phyloP scores from a whole-genome alignment of 2,888 invertebrate genomes.

The Torymus aiolomorphi region DNA sequence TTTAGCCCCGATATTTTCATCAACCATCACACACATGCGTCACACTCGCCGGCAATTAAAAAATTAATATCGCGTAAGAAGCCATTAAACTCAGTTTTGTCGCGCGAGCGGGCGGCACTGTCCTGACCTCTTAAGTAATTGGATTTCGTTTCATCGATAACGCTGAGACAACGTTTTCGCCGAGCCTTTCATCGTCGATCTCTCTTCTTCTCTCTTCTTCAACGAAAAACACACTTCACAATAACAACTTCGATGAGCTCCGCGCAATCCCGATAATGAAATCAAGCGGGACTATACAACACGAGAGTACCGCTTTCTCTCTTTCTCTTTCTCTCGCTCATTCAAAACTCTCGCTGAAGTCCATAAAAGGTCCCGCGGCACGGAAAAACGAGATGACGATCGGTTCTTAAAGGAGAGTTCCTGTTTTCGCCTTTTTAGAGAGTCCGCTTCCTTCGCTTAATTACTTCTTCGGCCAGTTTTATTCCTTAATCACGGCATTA shows the following conservation, averaged over 20 bases:
- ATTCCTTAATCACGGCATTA: conserved; percentile 57
- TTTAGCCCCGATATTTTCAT: too few species aligned
- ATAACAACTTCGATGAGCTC: not conserved
- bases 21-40: too few species aligned
- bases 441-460: conserved; percentile 53
- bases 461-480: conserved; percentile 55
- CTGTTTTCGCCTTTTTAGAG: conserved; percentile 55
- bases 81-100: too few species aligned
- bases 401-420: conserved; percentile 42
- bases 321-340: not conserved
- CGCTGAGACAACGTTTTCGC: too few species aligned
- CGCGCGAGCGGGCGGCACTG: too few species aligned
- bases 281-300: conserved; percentile 17
- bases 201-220: not conserved
- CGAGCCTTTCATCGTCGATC: too few species aligned
- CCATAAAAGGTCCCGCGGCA: too few species aligned
- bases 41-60: too few species aligned
- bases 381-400: conserved; percentile 17
- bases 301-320: not conserved
- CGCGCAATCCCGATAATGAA: conserved; percentile 38
- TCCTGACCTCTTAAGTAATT: too few species aligned
- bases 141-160: not conserved
- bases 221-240: not conserved
- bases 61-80: too few species aligned
- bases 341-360: not conserved